Evolutionary conservation across 2,113 vertebrate species (phyloP).

Genomic region (Falcunculus frontatus): DNA sequence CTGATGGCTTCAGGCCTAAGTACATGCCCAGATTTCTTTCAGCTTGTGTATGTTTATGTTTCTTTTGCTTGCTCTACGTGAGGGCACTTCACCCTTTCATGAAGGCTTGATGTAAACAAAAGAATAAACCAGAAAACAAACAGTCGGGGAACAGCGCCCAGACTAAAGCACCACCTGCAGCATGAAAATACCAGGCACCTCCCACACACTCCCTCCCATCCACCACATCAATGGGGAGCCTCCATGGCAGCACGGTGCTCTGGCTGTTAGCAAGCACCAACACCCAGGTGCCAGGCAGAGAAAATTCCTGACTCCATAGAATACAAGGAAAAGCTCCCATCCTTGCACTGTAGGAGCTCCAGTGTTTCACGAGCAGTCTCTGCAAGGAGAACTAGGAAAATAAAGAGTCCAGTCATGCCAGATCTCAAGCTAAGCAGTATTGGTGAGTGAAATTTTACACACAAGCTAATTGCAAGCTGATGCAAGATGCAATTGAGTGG

Average conservation of each 20-base stretch:
- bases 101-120: not conserved
- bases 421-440: not conserved
- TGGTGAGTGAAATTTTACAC: not conserved
- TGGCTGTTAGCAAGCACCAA: not conserved
- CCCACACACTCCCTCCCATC: not conserved
- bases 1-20: not conserved
- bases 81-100: not conserved
- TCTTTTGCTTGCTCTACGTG: not conserved
- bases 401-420: not conserved
- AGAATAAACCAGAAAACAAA: not conserved
- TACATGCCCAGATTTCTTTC: not conserved
- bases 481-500: not conserved
- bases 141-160: accelerated
- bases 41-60: not conserved
- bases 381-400: not conserved
- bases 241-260: accelerated
- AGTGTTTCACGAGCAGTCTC: accelerated
- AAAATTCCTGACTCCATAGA: not conserved
- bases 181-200: not conserved
- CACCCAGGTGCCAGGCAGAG: not conserved
- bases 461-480: not conserved
- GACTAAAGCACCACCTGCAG: slow-evolving; percentile 4
- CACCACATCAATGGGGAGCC: not conserved
- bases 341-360: not conserved
- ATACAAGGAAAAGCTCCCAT: not conserved